phyloP scores from a whole-genome alignment of 2,797 vertebrate species.

The Spinus pinus region DNA sequence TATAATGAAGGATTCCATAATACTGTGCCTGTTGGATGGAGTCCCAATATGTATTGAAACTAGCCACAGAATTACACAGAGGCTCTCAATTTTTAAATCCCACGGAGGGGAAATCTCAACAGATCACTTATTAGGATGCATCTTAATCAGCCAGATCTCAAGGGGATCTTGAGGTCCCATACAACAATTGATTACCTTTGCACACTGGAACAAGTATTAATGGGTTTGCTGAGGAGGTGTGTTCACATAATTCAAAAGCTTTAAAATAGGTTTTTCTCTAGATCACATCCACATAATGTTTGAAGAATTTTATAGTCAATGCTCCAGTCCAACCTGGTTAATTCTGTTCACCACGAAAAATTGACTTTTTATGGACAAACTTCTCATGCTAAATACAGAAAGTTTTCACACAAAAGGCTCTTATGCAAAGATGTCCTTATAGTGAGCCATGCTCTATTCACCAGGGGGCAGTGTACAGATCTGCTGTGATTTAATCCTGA shows the following conservation, averaged over 20 bases:
- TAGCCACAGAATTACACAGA: background rate
- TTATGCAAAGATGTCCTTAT: background rate
- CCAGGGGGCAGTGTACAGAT: background rate
- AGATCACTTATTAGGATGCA: fast-evolving
- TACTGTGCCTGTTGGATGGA: background rate
- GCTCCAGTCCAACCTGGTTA: background rate
- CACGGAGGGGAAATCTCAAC: background rate
- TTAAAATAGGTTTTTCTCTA: background rate
- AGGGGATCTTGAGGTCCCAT: background rate
- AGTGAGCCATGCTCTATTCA: background rate
- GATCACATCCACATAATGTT: fast-evolving
- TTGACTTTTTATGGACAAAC: background rate
- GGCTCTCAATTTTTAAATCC: background rate
- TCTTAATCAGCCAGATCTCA: background rate
- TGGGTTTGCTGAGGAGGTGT: background rate
- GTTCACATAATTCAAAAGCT: background rate
- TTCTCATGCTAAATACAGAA: background rate
- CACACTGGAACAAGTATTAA: background rate
- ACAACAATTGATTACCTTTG: background rate
- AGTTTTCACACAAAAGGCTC: background rate
- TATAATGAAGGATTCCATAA: background rate
- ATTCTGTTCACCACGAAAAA: background rate
- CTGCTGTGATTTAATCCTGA: background rate
- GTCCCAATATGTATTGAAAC: background rate
- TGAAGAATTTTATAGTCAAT: background rate